phyloP scores from a whole-genome alignment of 2,888 invertebrate species.

The Drosophila affinis region DNA sequence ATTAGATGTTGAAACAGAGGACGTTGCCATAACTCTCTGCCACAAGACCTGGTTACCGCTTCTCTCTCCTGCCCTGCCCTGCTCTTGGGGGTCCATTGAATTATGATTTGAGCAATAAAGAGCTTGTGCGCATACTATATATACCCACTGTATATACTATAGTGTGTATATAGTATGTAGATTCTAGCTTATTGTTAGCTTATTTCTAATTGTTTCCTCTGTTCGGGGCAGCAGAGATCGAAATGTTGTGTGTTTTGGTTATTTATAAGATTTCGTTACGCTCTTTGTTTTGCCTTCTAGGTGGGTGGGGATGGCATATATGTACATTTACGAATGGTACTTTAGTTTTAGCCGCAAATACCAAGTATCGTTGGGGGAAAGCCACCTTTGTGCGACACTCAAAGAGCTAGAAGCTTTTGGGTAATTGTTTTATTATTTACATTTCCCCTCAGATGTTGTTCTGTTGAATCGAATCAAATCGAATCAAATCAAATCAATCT shows the following conservation, averaged over 20 bases:
- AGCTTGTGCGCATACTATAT: slow-evolving; percentile 8
- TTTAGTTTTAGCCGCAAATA: neutral
- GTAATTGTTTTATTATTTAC: neutral
- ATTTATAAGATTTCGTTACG: slow-evolving; percentile 19
- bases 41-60: neutral
- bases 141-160: too few relatives aligned
- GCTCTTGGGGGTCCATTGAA: neutral
- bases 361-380: neutral
- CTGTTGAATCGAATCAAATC: neutral
- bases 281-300: neutral
- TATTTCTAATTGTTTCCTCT: slow-evolving; percentile 26
- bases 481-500: neutral
- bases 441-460: slow-evolving; percentile 8
- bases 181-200: slow-evolving; percentile 25
- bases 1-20: slow-evolving; percentile 41
- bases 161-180: neutral
- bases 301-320: neutral
- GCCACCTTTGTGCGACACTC: neutral
- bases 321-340: neutral
- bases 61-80: neutral
- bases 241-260: slow-evolving; percentile 12
- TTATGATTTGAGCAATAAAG: slow-evolving; percentile 22
- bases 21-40: slow-evolving; percentile 36
- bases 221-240: slow-evolving; percentile 4
- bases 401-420: neutral